A percentile compares a stretch with the other conserved stretches of the same genome.
Conservation (phyloP, 30 jellyfish, hydroid and myxozoan genomes). For the Aurelia aurita region DNA sequence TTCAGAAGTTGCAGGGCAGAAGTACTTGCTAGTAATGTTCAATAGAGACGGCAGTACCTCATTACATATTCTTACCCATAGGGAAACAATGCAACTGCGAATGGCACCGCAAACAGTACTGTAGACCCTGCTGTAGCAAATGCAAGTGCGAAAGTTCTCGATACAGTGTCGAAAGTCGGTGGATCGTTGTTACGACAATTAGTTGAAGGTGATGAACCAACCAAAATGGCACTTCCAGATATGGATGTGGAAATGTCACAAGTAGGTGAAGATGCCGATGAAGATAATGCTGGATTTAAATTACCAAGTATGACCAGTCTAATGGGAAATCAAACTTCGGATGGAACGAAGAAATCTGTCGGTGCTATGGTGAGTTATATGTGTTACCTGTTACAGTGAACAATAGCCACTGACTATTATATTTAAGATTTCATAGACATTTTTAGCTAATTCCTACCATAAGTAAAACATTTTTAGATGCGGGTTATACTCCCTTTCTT, state of each 20-base stretch:
- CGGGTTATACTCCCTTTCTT: no score
- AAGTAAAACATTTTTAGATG: no score
- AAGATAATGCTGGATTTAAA: conserved; percentile 86
- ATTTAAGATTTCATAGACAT: no score
- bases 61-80: background rate
- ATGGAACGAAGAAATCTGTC: conserved; percentile 75
- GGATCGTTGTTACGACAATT: conserved; percentile 91
- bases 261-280: conserved; percentile 91
- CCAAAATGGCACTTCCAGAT: conserved; percentile 62
- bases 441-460: no score
- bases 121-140: conserved; percentile 47
- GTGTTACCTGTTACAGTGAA: no score
- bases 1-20: no score
- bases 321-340: conserved; percentile 63
- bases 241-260: conserved; percentile 89
- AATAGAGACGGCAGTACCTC: no score
- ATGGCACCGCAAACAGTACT: conserved; percentile 53
- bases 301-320: conserved; percentile 73
- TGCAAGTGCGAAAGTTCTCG: conserved; percentile 71
- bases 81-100: conserved; percentile 60
- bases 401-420: no score
- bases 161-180: conserved; percentile 89
- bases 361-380: conserved; percentile 90
- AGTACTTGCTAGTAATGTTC: no score
- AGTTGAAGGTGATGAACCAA: conserved; percentile 94